Percentiles rank a stretch among this genome's conserved stretches.
phyloP scores from a whole-genome alignment of 2,797 vertebrate species.

The Chloroceryle amazona region DNA sequence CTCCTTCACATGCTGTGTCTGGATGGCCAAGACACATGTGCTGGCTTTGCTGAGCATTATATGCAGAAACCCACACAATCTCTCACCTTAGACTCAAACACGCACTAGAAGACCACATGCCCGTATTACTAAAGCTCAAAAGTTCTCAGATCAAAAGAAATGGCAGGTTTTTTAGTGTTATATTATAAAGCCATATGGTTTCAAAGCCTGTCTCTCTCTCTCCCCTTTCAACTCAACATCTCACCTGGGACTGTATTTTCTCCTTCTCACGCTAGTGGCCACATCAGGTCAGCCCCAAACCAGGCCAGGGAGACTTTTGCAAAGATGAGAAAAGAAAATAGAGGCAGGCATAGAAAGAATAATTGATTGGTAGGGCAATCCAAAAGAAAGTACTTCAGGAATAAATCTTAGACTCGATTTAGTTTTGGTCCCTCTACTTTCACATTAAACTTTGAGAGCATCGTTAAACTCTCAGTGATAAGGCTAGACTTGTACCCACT shows the following conservation, averaged over 20 bases:
- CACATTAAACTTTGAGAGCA: background rate
- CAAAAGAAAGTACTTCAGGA: background rate
- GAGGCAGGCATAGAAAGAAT: background rate
- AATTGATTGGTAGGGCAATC: background rate
- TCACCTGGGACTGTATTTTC: background rate
- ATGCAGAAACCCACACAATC: background rate
- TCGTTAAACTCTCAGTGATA: background rate
- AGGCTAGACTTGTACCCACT: background rate
- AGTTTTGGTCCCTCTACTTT: background rate
- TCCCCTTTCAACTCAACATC: background rate
- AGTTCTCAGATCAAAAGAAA: background rate
- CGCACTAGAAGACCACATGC: accelerated
- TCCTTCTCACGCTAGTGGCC: background rate
- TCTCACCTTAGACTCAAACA: background rate
- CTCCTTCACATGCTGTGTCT: background rate
- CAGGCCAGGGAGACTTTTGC: background rate
- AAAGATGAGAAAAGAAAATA: background rate
- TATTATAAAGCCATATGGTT: background rate
- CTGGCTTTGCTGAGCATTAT: background rate
- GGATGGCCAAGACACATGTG: background rate
- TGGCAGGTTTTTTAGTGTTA: background rate
- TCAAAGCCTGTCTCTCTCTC: background rate
- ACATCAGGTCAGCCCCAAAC: background rate
- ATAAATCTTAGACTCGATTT: background rate
- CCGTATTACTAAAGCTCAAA: background rate